Evolutionary conservation across 2,888 invertebrate species (phyloP), one percentile per base, ranked within the genome.

Genomic region (Carcina quercana): DNA sequence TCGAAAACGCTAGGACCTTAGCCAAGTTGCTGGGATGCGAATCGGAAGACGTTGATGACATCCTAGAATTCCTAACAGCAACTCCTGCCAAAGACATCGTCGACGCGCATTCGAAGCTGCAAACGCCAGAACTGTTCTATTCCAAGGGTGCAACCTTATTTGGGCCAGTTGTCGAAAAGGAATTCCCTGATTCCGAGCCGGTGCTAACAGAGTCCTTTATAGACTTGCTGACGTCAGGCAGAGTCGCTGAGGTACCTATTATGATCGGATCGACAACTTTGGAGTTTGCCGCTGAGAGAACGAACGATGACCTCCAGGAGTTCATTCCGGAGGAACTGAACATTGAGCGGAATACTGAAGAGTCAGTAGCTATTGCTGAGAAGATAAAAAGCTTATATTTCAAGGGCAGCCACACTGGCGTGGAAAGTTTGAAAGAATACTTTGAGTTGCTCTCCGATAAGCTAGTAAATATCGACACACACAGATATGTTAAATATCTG

Each of bases 211-310:
- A 83, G 37, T 43, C 71, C 0, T 78, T 75, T 20, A 53, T 65
- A 2, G 66, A 75, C 17, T 22, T 78, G 1, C 27, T 83, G 1
- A 74, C 68, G 2, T 76, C 80, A 0, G 83, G 83, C 0, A 51
- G 79, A 8, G 53, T 72, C 0, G 65, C 79, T 1, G 61, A 79
- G 4, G 41, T 68, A 0, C 82, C 83, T 0, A 43, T 73, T 1
- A 78, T 83, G 75, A 65, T 80, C 3, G 83, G 83, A 0, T 42
- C 67, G 0, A 71, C 61, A 0, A 40, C 70, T 0, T 32, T 76
- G 2, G 83, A 83, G 35, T 55, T 74, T 2, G 50, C 62, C 0
- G 22, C 34, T 0, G 67, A 65, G 4, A 43, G 43, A 1, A 53
- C 50, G 2, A 34, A 45, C 0, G 74, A 78, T 0, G 76, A 82